A percentile compares a stretch with the other conserved stretches of the same genome.
Conservation (phyloP, 2,797 vertebrate species). For the Thunnus albacares region DNA sequence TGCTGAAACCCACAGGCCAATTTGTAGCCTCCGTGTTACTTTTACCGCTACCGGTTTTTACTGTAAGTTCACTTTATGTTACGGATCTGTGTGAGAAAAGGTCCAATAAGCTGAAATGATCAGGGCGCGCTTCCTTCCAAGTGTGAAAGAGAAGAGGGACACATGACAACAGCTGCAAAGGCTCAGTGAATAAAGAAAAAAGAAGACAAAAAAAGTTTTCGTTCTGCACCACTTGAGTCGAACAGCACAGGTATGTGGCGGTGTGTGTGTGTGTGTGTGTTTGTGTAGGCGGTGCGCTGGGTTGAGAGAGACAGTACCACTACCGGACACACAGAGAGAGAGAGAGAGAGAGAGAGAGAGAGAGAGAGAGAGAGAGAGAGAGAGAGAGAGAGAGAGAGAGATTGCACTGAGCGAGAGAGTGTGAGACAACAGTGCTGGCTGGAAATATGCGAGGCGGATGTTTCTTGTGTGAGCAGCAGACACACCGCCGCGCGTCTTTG, state of each 20-base stretch:
- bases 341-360: slow-evolving; percentile 41
- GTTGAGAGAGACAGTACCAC: slow-evolving; percentile 30
- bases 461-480: slow-evolving; percentile 56
- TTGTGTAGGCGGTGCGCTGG: slow-evolving; percentile 54
- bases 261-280: slow-evolving; percentile 10
- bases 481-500: slow-evolving; percentile 68
- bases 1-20: slow-evolving; percentile 42
- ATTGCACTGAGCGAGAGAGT: slow-evolving; percentile 35
- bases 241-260: slow-evolving; percentile 43
- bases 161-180: slow-evolving; percentile 21
- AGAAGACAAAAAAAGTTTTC: slow-evolving; percentile 51
- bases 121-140: slow-evolving; percentile 35
- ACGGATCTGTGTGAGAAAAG: slow-evolving; percentile 38
- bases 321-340: slow-evolving; percentile 44
- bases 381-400: slow-evolving; percentile 35
- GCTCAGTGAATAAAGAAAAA: slow-evolving; percentile 19
- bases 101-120: slow-evolving; percentile 32
- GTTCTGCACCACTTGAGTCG: slow-evolving; percentile 42
- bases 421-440: slow-evolving; percentile 33
- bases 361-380: slow-evolving; percentile 47
- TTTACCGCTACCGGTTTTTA: slow-evolving; percentile 77
- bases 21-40: slow-evolving; percentile 70
- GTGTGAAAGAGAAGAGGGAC: not conserved
- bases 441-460: slow-evolving; percentile 49
- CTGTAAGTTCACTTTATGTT: slow-evolving; percentile 30